Evolutionary conservation across 2,113 vertebrate species (phyloP).

Genomic region (Raphicerus campestris): DNA sequence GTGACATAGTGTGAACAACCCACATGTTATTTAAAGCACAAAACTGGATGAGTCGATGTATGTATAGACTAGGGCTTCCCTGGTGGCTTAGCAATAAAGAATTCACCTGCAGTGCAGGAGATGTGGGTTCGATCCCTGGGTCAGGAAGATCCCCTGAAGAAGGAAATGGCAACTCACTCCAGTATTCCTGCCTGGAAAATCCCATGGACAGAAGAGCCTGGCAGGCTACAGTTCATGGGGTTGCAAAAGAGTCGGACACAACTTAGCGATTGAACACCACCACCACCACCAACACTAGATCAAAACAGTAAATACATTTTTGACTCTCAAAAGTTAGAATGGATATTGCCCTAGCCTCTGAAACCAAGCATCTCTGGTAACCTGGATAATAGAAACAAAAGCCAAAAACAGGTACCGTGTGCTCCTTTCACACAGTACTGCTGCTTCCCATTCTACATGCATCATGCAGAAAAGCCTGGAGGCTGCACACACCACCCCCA

Average conservation of each 20-base stretch:
- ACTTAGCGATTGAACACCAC: background rate
- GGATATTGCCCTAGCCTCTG: background rate
- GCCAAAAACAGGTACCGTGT: fast-evolving
- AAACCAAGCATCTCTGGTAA: background rate
- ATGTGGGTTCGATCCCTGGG: background rate
- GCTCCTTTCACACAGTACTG: background rate
- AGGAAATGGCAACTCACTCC: background rate
- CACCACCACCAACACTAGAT: background rate
- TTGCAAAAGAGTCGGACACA: background rate
- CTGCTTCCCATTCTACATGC: fast-evolving
- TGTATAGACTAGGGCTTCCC: background rate
- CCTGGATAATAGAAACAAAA: fast-evolving
- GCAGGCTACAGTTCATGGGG: background rate
- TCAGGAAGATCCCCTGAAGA: background rate
- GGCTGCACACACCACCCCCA: fast-evolving
- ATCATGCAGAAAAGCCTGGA: fast-evolving
- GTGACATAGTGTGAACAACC: background rate
- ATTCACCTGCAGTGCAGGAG: background rate
- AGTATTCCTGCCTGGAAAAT: background rate
- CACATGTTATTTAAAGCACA: background rate
- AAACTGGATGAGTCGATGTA: background rate
- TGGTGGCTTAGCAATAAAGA: background rate
- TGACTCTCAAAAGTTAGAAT: fast-evolving
- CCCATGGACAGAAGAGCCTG: background rate
- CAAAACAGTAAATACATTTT: background rate